phyloP scores from a whole-genome alignment of 2,888 invertebrate species.

The Graphium colonna region DNA sequence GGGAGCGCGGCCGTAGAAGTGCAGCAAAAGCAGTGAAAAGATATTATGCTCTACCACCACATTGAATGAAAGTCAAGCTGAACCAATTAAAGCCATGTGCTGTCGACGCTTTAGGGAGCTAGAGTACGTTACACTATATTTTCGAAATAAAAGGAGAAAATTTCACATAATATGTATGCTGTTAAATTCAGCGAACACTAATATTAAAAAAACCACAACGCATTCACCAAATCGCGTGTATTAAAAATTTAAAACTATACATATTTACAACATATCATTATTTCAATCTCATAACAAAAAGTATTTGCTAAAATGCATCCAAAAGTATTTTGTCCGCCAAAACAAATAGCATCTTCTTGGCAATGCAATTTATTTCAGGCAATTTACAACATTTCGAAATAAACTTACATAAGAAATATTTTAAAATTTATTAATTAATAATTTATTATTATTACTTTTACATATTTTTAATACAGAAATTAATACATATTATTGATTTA shows the following conservation, averaged over 20 bases:
- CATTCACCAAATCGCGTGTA: conserved; percentile 43
- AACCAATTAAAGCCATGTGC: too few relatives aligned
- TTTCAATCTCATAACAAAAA: conserved; percentile 22
- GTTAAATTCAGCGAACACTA: too few relatives aligned
- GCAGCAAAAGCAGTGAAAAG: too few relatives aligned
- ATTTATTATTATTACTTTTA: background rate
- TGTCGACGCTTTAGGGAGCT: too few relatives aligned
- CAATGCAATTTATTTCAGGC: conserved; percentile 34
- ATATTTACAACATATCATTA: conserved; percentile 40
- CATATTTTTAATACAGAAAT: background rate
- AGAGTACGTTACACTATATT: too few relatives aligned
- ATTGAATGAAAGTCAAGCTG: too few relatives aligned
- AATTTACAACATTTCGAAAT: conserved; percentile 20
- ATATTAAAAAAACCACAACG: too few relatives aligned
- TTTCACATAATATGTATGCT: too few relatives aligned
- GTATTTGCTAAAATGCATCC: conserved; percentile 43
- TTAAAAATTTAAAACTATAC: conserved; percentile 61
- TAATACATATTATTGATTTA: background rate
- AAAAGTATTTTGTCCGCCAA: conserved; percentile 33
- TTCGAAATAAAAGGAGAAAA: too few relatives aligned
- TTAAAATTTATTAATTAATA: background rate
- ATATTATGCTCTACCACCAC: too few relatives aligned
- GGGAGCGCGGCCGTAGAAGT: too few relatives aligned
- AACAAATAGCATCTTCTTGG: conserved; percentile 36
- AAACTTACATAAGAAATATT: background rate